Percentiles rank a stretch among this genome's conserved stretches.
phyloP scores from a whole-genome alignment of 1,140 invertebrate genomes.

The Drosophila persimilis region DNA sequence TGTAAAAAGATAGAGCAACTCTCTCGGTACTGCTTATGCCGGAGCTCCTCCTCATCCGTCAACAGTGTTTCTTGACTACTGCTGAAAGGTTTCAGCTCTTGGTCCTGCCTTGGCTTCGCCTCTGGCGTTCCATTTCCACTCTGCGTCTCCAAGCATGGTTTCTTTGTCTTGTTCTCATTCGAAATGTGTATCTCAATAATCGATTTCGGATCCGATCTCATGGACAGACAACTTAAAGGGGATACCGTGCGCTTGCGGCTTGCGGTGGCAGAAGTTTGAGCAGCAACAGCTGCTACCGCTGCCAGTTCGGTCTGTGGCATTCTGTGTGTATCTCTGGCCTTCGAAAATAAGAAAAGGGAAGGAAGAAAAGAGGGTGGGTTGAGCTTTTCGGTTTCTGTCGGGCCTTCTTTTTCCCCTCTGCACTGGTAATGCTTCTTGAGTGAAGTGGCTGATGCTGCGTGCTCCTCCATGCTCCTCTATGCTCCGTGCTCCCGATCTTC shows the following conservation, averaged over 20 bases:
- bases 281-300: constrained; percentile 23
- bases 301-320: constrained; percentile 45
- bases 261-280: not conserved
- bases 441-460: constrained; percentile 31
- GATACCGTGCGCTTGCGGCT: constrained; percentile 22
- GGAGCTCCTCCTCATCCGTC: constrained; percentile 54
- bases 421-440: constrained; percentile 32
- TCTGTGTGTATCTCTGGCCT: constrained; percentile 13
- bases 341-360: constrained; percentile 22
- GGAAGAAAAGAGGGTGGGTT: constrained; percentile 17
- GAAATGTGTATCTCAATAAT: constrained; percentile 73
- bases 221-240: not conserved
- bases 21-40: constrained; percentile 53
- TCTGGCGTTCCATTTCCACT: not conserved
- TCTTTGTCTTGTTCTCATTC: constrained; percentile 51
- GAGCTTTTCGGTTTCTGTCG: constrained; percentile 14
- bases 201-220: constrained; percentile 59
- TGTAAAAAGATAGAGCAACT: constrained; percentile 66
- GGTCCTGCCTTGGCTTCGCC: not conserved
- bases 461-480: constrained; percentile 32
- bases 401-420: constrained; percentile 12
- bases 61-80: constrained; percentile 4
- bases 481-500: constrained; percentile 28
- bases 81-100: not conserved
- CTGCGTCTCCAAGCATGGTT: constrained; percentile 17